Evolutionary conservation across 1,140 invertebrate species (phyloP).

Genomic region (Rhyzopertha dominica): DNA sequence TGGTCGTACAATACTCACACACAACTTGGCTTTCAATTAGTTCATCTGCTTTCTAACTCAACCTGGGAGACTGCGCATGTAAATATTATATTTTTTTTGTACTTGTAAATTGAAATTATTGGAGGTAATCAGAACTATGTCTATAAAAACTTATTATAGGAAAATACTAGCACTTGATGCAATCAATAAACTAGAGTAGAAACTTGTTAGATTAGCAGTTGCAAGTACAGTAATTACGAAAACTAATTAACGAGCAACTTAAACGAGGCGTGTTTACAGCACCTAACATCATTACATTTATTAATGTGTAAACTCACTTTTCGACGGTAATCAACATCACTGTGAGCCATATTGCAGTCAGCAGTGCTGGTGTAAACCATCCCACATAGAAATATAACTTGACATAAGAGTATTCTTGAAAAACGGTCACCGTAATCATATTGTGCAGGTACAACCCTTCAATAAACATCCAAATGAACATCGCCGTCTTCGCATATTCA

Average conservation of each 20-base stretch:
- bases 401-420: constrained; percentile 70
- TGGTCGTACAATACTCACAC: too few species aligned
- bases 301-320: too few species aligned
- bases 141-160: not conserved
- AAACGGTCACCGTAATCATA: constrained; percentile 75
- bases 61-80: too few species aligned
- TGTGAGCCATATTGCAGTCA: constrained; percentile 68
- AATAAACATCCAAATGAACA: constrained; percentile 95
- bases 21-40: too few species aligned
- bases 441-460: constrained; percentile 86
- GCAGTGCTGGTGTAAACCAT: constrained; percentile 73
- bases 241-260: constrained; percentile 4
- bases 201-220: not conserved
- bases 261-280: constrained; percentile 12
- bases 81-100: too few species aligned
- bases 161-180: not conserved
- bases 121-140: not conserved
- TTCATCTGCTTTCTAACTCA: too few species aligned
- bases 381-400: constrained; percentile 68
- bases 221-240: not conserved
- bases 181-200: not conserved
- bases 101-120: too few species aligned
- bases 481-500: constrained; percentile 82
- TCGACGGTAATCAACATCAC: constrained; percentile 51
- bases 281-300: constrained; percentile 12